These are phyloP conservation scores for Andrena camellia DNA, from an alignment of 2,888 invertebrate species.

Conservation along the genomic window DNA sequence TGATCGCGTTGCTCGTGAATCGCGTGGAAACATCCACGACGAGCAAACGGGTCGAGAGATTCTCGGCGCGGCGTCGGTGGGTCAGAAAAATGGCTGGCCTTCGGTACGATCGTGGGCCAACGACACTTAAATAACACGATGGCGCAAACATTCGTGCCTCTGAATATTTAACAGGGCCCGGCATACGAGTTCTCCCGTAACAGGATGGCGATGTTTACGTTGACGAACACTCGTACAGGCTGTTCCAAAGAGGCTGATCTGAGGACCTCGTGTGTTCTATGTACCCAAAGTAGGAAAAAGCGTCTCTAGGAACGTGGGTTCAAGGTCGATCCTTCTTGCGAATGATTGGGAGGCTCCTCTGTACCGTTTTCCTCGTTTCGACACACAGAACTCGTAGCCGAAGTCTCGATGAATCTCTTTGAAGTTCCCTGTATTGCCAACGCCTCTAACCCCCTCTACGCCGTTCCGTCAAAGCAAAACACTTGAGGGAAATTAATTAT, in stretches of 20 bases:
- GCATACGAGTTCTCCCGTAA: slow-evolving; percentile 20
- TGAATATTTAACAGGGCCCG: slow-evolving; percentile 50
- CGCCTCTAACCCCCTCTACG: background rate
- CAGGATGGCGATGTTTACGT: slow-evolving; percentile 39
- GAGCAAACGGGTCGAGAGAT: background rate
- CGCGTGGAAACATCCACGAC: background rate
- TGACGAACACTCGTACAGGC: slow-evolving; percentile 6
- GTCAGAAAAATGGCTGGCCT: slow-evolving; percentile 51
- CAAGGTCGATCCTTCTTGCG: background rate
- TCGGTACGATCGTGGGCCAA: slow-evolving; percentile 53
- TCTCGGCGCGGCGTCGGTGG: background rate
- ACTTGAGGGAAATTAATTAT: slow-evolving; percentile 36
- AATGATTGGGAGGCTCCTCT: background rate
- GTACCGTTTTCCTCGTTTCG: no score
- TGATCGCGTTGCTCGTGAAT: background rate
- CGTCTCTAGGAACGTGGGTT: background rate
- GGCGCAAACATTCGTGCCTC: slow-evolving; percentile 38
- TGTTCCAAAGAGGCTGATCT: background rate
- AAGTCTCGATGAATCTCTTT: background rate
- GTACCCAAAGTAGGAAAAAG: background rate
- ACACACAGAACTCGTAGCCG: background rate
- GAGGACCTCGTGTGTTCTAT: background rate
- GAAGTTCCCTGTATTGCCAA: background rate
- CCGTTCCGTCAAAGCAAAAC: slow-evolving; percentile 19
- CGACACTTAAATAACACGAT: slow-evolving; percentile 53